Evolutionary conservation across 2,113 vertebrate species (phyloP).

Genomic region (Ictalurus furcatus): DNA sequence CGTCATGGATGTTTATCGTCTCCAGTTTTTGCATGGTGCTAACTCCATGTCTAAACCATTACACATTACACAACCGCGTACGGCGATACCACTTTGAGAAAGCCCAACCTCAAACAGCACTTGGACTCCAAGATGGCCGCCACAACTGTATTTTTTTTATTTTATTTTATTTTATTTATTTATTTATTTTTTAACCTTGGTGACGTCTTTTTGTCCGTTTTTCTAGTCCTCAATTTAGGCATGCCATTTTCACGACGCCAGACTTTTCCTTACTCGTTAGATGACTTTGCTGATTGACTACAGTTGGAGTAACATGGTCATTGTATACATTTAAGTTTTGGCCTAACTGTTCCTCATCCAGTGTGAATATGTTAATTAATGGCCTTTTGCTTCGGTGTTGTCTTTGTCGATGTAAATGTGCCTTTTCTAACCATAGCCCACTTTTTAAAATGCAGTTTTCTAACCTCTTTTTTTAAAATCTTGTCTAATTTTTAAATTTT

Average conservation of each 20-base stretch:
- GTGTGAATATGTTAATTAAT: constrained; percentile 10
- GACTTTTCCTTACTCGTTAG: not conserved
- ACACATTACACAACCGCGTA: no score
- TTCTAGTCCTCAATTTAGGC: not conserved
- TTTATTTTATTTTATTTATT: no score
- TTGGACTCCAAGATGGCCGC: not conserved
- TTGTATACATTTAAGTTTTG: not conserved
- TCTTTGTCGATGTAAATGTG: constrained; percentile 36
- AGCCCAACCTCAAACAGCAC: not conserved
- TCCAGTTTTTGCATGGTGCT: not conserved
- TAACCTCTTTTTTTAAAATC: constrained; percentile 23
- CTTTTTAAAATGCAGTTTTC: constrained; percentile 23
- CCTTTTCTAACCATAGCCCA: constrained; percentile 38
- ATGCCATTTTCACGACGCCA: not conserved
- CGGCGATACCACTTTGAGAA: no score
- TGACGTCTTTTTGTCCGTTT: not conserved
- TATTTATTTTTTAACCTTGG: not conserved
- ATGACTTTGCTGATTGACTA: not conserved
- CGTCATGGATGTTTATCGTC: not conserved
- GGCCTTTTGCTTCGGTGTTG: constrained; percentile 32
- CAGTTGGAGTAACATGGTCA: not conserved
- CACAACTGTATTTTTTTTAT: not conserved
- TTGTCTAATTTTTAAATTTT: constrained; percentile 26
- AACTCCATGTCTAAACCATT: not conserved
- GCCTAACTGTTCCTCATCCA: not conserved